Evolutionary conservation across 1,140 invertebrate species (phyloP).

Genomic region (Eufriesea mexicana): DNA sequence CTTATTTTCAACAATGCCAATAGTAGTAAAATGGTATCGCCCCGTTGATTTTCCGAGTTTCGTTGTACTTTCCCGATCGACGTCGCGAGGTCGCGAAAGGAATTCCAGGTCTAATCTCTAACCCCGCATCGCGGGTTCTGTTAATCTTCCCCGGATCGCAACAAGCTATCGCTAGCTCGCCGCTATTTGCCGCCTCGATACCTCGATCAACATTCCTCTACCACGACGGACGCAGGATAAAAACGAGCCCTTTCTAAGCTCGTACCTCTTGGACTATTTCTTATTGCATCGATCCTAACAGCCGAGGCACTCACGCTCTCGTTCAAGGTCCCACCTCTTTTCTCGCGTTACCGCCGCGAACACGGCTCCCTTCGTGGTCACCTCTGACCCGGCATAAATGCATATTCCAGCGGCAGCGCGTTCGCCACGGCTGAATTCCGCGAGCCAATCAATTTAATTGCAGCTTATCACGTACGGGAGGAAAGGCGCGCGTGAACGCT

Average conservation of each 20-base stretch:
- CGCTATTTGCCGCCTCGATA: not conserved
- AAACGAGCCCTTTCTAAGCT: not conserved
- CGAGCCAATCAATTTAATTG: constrained; percentile 77
- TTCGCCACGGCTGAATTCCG: constrained; percentile 51
- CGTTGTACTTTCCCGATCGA: not conserved
- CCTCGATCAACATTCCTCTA: not conserved
- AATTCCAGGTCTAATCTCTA: not conserved
- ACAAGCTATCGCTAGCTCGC: not conserved
- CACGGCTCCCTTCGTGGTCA: constrained; percentile 24
- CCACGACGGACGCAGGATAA: not conserved
- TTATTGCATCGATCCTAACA: not conserved
- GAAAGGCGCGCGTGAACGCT: constrained; percentile 53
- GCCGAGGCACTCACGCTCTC: not conserved
- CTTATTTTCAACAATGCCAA: no score
- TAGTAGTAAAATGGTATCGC: no score
- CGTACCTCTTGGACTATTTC: not conserved
- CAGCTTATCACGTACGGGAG: constrained; percentile 70
- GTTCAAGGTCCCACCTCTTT: not conserved
- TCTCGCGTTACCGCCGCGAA: not conserved
- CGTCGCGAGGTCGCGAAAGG: no score
- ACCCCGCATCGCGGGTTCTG: not conserved
- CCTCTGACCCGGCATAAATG: constrained; percentile 55
- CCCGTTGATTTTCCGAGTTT: not conserved
- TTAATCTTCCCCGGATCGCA: not conserved
- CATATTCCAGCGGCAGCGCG: constrained; percentile 38